A percentile compares a stretch with the other conserved stretches of the same genome.
phyloP scores from a whole-genome alignment of 1,140 invertebrate species.

The Drosophila insularis region DNA sequence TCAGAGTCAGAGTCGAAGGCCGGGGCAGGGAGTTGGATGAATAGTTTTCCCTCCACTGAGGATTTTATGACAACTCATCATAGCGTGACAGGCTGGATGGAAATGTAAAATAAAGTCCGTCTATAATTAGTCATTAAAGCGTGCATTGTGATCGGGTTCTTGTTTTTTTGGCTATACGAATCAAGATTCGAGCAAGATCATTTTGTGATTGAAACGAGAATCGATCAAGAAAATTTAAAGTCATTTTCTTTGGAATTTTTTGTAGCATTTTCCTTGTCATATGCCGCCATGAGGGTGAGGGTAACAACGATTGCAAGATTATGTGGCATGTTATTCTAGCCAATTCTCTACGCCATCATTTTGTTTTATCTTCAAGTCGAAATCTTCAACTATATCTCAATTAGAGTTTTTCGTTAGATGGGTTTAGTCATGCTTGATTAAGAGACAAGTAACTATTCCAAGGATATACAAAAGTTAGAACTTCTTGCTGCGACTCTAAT shows the following conservation, averaged over 20 bases:
- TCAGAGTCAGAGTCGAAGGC: conserved; percentile 26
- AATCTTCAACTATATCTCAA: conserved; percentile 30
- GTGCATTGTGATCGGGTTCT: conserved; percentile 64
- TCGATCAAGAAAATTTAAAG: conserved; percentile 44
- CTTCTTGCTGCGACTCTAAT: conserved; percentile 54
- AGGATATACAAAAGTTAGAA: background rate
- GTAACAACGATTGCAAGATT: conserved; percentile 35
- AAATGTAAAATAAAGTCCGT: conserved; percentile 55
- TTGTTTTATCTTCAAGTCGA: conserved; percentile 23
- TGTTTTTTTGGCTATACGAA: conserved; percentile 10
- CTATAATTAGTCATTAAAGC: conserved; percentile 80
- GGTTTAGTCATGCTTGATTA: conserved; percentile 42
- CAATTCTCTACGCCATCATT: conserved; percentile 67
- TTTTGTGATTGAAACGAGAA: conserved; percentile 39
- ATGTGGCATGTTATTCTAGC: conserved; percentile 48
- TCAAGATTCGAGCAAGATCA: conserved; percentile 25
- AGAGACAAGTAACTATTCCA: conserved; percentile 25
- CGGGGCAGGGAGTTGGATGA: background rate
- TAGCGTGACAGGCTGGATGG: conserved; percentile 67
- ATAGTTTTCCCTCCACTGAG: conserved; percentile 39
- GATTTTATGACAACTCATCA: conserved; percentile 81
- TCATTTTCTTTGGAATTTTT: conserved; percentile 38
- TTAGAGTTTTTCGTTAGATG: conserved; percentile 26
- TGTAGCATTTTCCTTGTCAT: conserved; percentile 43
- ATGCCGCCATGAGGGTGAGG: conserved; percentile 47